Base-by-base conservation (phyloP, 2,888 invertebrate genomes). In the Kryphioiulus occultus region DNA sequence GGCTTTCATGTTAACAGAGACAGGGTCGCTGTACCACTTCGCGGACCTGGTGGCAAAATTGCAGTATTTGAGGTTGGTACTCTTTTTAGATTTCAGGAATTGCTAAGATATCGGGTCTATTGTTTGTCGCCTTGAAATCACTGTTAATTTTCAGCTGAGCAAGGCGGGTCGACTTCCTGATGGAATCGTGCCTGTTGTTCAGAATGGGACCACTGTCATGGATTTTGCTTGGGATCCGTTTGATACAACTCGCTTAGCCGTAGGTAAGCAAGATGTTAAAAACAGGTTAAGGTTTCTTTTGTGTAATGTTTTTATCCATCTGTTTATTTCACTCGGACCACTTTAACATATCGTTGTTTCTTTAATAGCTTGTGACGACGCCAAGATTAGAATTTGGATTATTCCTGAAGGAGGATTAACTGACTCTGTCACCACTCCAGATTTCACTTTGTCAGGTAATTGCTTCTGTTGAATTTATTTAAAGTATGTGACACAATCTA, bases 161-260 rank as follows among this genome's bases (percentile, higher is more conserved):
- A 95, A 95, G 91, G 94, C 95, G 0, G 96, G 95, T 12, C 94
- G 96, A 89, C 92, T 96, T 87, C 95, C 95, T 0, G 96, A 97
- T 91, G 96, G 95, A 89, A 96, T 95, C 39, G 95, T 95, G 90
- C 96, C 96, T 53, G 96, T 97, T n/a, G 92, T 99, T 90, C 96
- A 98, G 88, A 97, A 98, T 92, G 96, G 97, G 87, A 95, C 95
- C 90, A 95, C 95, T 90, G 95, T 98, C 59, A 96, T 96, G 94
- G 99, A 99, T 93, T 97, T 98, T 92, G 95, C 95, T 88, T 99
- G 97, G 96, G 98, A 98, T 93, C 98, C 98, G 0, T 98, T 98
- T 92, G 94, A 97, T 92, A 93, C 95, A 90, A 93, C 94, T 87
- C 93, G 96, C 87, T 93, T 99, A 89, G 95, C 96, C 82, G 97